phyloP scores from a whole-genome alignment of 53 echinoderm and acorn worm genomes.

The Echinarachnius parma region DNA sequence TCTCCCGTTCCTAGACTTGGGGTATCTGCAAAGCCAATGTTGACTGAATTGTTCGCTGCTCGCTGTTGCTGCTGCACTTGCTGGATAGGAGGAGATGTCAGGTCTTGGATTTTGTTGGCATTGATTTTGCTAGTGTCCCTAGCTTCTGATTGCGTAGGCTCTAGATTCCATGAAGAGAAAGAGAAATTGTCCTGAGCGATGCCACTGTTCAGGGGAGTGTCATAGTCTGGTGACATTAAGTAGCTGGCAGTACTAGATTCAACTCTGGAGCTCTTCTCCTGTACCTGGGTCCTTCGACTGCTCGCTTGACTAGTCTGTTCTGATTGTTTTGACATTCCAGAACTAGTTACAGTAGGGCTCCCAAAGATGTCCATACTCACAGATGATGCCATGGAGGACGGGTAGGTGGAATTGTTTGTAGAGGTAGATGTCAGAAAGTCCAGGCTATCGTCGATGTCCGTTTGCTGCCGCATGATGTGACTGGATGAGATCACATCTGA shows the following conservation, averaged over 20 bases:
- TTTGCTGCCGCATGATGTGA: conserved; percentile 19
- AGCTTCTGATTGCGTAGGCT: conserved; percentile 25
- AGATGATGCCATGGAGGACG: conserved; percentile 19
- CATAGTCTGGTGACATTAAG: conserved; percentile 11
- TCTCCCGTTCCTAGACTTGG: conserved; percentile 31
- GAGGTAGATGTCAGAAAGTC: conserved; percentile 22
- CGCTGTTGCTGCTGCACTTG: conserved; percentile 20
- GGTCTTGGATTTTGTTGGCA: conserved; percentile 35
- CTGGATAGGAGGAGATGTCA: conserved; percentile 27
- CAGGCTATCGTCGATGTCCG: conserved; percentile 32
- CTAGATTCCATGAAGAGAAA: conserved; percentile 31
- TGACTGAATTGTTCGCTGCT: conserved; percentile 17
- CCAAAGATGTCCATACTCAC: conserved; percentile 42
- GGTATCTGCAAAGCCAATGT: conserved; percentile 10
- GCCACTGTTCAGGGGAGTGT: neutral
- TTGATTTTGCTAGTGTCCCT: conserved; percentile 5
- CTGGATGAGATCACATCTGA: neutral
- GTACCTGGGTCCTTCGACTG: neutral
- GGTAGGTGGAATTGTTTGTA: conserved; percentile 11
- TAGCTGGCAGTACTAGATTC: conserved; percentile 1
- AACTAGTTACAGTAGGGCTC: neutral
- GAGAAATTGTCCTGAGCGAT: conserved; percentile 31
- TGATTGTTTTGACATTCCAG: neutral
- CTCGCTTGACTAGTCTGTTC: conserved; percentile 3
- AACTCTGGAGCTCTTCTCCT: conserved; percentile 11